Evolutionary conservation across 2,888 invertebrate genomes (phyloP).

Genomic region (Scaptomyza polygonia): DNA sequence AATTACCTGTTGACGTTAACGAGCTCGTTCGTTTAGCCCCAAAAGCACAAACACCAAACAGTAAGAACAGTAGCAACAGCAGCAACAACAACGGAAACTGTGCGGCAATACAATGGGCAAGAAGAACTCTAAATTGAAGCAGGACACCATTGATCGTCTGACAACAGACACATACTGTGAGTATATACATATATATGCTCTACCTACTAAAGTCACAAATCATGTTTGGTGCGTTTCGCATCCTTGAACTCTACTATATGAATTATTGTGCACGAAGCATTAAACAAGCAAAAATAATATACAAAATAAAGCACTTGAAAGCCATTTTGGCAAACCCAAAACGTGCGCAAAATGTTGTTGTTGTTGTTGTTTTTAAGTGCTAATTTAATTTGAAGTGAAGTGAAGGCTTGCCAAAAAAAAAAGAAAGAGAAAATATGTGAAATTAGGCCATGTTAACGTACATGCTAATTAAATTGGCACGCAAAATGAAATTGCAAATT

Average conservation of each 20-base stretch:
- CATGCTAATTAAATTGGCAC: background rate
- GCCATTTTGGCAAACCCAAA: constrained; percentile 67
- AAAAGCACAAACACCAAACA: background rate
- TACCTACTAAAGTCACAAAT: constrained; percentile 42
- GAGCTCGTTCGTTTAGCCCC: constrained; percentile 20
- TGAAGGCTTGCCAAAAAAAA: constrained; percentile 1
- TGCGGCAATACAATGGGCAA: constrained; percentile 91
- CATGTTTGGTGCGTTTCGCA: constrained; percentile 32
- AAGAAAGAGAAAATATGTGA: no score
- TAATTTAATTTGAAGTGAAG: background rate
- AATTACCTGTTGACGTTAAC: constrained; percentile 61
- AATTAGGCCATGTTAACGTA: background rate
- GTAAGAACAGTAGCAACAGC: background rate
- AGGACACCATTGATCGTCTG: constrained; percentile 96
- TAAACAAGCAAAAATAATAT: constrained; percentile 28
- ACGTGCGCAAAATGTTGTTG: constrained; percentile 47
- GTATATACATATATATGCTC: constrained; percentile 84
- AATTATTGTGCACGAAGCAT: constrained; percentile 49
- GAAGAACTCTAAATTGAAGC: constrained; percentile 97
- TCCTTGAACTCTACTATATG: constrained; percentile 68
- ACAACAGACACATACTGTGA: constrained; percentile 97
- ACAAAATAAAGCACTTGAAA: constrained; percentile 51
- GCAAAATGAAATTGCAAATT: background rate
- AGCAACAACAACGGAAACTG: constrained; percentile 38
- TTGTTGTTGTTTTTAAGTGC: constrained; percentile 23